These are phyloP conservation scores for Augochlorella aurata DNA, from an alignment of 2,888 invertebrate genomes.

Conservation along the genomic window DNA sequence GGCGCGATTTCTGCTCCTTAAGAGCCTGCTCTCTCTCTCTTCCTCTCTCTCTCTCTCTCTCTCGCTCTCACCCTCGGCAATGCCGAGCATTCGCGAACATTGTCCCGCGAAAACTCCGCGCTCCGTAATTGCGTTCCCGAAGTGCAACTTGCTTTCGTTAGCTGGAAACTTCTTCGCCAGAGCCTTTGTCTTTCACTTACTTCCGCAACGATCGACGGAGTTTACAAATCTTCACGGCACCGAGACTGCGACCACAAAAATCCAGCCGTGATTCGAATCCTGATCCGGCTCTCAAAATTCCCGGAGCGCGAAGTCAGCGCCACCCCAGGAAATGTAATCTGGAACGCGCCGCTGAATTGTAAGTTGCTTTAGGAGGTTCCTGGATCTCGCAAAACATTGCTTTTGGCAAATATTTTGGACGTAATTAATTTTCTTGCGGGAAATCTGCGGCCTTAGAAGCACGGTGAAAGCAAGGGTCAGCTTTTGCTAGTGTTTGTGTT, in stretches of 20 bases:
- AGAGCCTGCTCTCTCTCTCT: not conserved
- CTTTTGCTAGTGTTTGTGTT: too few species aligned
- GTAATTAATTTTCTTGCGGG: too few species aligned
- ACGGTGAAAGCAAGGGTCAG: too few species aligned
- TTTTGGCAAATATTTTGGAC: too few species aligned
- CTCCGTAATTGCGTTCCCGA: constrained; percentile 44
- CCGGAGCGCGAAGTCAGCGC: too few species aligned
- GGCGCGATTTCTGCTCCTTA: constrained; percentile 35
- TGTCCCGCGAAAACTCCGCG: constrained; percentile 1
- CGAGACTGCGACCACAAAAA: not conserved
- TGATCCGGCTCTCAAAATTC: too few species aligned
- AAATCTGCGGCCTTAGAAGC: too few species aligned
- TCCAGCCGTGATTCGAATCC: not conserved
- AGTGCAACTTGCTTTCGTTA: constrained; percentile 5
- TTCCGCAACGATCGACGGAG: not conserved
- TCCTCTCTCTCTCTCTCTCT: too few species aligned
- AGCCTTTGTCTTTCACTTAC: not conserved
- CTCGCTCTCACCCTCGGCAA: not conserved
- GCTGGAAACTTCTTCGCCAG: not conserved
- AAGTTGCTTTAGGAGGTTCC: too few species aligned
- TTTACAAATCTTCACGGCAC: not conserved
- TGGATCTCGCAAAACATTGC: too few species aligned
- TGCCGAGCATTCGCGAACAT: constrained; percentile 17
- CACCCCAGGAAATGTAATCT: too few species aligned
- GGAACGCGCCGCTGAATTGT: too few species aligned